Percentiles rank a stretch among this genome's conserved stretches.
Evolutionary conservation across 2,113 vertebrate species (phyloP).

Genomic region (Petroica traversi): DNA sequence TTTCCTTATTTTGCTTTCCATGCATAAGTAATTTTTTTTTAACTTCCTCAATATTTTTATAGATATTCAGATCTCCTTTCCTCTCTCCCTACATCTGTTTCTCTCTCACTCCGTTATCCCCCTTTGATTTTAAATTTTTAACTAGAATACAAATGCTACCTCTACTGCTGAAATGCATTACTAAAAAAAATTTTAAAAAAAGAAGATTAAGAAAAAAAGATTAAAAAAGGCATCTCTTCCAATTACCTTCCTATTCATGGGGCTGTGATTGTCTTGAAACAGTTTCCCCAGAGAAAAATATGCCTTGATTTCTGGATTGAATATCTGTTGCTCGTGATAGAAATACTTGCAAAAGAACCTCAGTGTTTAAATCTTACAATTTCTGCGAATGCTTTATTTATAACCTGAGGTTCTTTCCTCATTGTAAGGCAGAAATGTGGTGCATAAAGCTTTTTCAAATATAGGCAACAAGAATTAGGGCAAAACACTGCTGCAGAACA

Average conservation of each 20-base stretch:
- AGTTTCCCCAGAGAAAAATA: background rate
- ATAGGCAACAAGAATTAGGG: background rate
- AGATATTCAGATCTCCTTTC: background rate
- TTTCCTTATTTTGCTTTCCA: background rate
- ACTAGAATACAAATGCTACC: background rate
- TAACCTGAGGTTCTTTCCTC: background rate
- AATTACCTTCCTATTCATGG: background rate
- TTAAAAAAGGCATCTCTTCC: background rate
- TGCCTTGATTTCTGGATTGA: background rate
- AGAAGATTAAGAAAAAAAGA: background rate
- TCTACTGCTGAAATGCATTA: background rate
- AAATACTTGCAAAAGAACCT: background rate
- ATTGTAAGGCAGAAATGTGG: background rate
- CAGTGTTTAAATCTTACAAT: background rate
- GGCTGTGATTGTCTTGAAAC: background rate
- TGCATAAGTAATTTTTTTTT: background rate
- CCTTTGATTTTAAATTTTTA: background rate
- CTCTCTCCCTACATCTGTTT: background rate
- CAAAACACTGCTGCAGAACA: background rate
- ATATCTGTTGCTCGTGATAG: background rate
- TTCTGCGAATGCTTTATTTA: constrained; percentile 28
- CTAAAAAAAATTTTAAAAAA: background rate
- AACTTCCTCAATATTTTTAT: background rate
- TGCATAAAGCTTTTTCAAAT: background rate
- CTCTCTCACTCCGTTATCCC: background rate